Evolutionary conservation across 1,140 invertebrate species (phyloP), one percentile per base, ranked within the genome.

Genomic region (Ceratosolen solmsi): DNA sequence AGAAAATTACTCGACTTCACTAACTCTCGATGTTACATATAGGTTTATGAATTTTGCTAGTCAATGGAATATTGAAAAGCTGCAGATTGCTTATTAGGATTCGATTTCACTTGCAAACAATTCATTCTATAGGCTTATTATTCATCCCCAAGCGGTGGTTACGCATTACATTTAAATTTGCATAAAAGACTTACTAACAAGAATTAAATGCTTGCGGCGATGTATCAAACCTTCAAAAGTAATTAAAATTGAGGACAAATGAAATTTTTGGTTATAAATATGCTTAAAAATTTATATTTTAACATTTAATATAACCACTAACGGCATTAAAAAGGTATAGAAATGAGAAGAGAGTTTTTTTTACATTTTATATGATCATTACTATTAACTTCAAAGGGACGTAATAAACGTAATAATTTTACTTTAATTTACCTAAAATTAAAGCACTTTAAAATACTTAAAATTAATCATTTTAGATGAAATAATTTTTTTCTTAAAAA

Each of bases 41-140:
- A 30, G 46, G 36, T 25, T 49, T 51, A 51, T 68, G 72, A 56
- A 76, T 68, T 70, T 81, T 22, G 15, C 33, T 72, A 63, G 76
- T 25, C n/a, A 72, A 36, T 15, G 36, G 17, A 58, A 33, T 70
- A 76, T 71, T 15, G 51, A 54, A 49, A 49, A 77, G 17, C 25
- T 68, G 30, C 54, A 77, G 54, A 77, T 77, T 71, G 68, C 38
- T 60, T 72, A 68, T 77, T 78, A 72, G 51, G 68, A 78, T 82
- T 77, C 68, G 65, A 82, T 82, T 82, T 77, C 74, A 77, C 74
- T 82, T 72, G 51, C 80, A 82, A 82, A 82, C 74, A 82, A 77
- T 72, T 77, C 80, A 63, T 82, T 51, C 20, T 22, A 22, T 33
- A 22, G n/a, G 36, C 63, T 81, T 81, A 76, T 81, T 81, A 56